Conservation (phyloP, 2,113 vertebrate species). For the Psilopsiagon aurifrons region DNA sequence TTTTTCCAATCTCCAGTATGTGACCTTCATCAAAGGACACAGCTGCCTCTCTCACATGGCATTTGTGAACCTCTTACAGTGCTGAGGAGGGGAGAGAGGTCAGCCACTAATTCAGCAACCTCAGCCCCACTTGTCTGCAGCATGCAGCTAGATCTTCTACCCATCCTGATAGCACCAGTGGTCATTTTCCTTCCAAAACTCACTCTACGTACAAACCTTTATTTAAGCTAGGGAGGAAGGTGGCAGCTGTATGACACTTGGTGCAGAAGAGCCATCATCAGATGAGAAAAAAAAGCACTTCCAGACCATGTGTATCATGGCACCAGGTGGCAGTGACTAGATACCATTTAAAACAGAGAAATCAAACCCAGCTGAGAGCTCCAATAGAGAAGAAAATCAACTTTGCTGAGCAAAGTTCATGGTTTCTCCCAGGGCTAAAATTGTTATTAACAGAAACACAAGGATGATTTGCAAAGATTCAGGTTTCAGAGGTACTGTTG, state of each 20-base stretch:
- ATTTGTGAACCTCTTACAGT: neutral
- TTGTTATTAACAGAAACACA: neutral
- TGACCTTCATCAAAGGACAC: neutral
- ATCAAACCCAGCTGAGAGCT: neutral
- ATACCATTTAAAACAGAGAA: neutral
- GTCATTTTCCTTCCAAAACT: neutral
- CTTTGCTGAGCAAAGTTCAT: neutral
- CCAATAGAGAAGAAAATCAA: neutral
- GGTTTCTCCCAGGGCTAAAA: constrained; percentile 11
- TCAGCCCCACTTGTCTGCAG: neutral
- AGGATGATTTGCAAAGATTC: neutral
- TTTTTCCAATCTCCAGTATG: neutral
- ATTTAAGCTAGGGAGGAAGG: neutral
- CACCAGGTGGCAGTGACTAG: neutral
- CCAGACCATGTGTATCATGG: neutral
- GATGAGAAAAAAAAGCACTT: neutral
- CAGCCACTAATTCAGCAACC: neutral
- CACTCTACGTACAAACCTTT: neutral
- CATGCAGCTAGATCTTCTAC: rapidly evolving
- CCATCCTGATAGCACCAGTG: neutral
- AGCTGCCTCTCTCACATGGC: neutral
- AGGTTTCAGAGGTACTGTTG: neutral
- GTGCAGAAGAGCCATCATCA: neutral
- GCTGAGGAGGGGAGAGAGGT: neutral
- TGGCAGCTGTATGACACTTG: neutral